Percentiles rank a stretch among this genome's conserved stretches.
phyloP scores from a whole-genome alignment of 2,113 vertebrate genomes.

The Gracilinanus agilis region DNA sequence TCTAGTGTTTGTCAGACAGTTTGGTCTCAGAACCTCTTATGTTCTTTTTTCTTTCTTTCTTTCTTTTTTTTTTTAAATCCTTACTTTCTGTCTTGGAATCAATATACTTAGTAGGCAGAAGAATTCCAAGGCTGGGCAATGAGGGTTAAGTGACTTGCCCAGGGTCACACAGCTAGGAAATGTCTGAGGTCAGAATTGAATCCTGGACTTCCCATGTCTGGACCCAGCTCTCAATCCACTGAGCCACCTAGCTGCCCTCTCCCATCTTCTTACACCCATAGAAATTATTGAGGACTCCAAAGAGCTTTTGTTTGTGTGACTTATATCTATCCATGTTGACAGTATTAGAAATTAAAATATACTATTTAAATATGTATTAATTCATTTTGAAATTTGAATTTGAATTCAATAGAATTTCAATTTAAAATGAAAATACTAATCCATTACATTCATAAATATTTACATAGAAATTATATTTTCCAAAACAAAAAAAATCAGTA shows the following conservation, averaged over 20 bases:
- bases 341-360: neutral
- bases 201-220: no score
- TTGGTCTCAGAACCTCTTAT: neutral
- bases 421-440: neutral
- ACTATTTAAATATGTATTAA: neutral
- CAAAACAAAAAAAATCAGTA: neutral
- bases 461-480: neutral
- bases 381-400: neutral
- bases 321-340: neutral
- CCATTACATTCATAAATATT: neutral
- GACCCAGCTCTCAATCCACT: no score
- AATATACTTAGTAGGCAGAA: no score
- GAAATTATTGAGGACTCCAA: neutral
- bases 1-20: neutral
- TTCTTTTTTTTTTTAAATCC: no score
- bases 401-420: no score
- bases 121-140: no score
- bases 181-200: no score
- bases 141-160: no score
- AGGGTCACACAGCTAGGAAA: no score
- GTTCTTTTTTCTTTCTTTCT: no score
- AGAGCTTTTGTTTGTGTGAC: neutral
- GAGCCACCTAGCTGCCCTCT: no score
- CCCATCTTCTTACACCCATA: neutral
- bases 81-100: no score